Conservation (phyloP, 1,140 invertebrate species). For the Penaeus chinensis region DNA sequence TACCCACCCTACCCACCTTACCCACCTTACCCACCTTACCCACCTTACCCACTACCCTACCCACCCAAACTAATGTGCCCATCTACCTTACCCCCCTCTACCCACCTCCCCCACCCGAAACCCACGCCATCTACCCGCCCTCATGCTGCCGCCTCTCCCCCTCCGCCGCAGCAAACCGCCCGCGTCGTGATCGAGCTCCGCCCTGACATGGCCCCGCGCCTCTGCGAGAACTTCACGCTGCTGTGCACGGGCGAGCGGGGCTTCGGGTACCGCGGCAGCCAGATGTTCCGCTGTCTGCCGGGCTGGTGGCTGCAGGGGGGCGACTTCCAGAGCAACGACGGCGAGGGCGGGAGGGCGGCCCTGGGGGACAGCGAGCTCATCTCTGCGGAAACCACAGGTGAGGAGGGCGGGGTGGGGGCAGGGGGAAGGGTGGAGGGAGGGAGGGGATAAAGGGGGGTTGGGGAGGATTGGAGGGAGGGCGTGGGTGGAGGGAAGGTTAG, state of each 20-base stretch:
- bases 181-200: constrained; percentile 80
- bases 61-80: too few relatives aligned
- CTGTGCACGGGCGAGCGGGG: constrained; percentile 90
- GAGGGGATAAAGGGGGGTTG: too few relatives aligned
- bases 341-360: constrained; percentile 81
- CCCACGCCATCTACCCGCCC: too few relatives aligned
- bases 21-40: too few relatives aligned
- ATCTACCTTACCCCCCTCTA: too few relatives aligned
- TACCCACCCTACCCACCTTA: too few relatives aligned
- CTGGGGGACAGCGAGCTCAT: constrained; percentile 83
- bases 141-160: neutral
- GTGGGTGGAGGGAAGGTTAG: too few relatives aligned
- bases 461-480: too few relatives aligned
- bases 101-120: too few relatives aligned
- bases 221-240: constrained; percentile 91
- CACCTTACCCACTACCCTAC: too few relatives aligned
- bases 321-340: constrained; percentile 85
- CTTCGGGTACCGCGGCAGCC: constrained; percentile 76
- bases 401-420: constrained; percentile 63
- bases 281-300: constrained; percentile 63
- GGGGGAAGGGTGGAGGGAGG: too few relatives aligned
- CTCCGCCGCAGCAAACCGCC: constrained; percentile 68
- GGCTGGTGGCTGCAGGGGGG: constrained; percentile 68
- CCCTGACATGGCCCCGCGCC: constrained; percentile 86
- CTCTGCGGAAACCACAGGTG: constrained; percentile 83